Conservation (phyloP, 2,797 vertebrate species). For the Micromesistius poutassou region DNA sequence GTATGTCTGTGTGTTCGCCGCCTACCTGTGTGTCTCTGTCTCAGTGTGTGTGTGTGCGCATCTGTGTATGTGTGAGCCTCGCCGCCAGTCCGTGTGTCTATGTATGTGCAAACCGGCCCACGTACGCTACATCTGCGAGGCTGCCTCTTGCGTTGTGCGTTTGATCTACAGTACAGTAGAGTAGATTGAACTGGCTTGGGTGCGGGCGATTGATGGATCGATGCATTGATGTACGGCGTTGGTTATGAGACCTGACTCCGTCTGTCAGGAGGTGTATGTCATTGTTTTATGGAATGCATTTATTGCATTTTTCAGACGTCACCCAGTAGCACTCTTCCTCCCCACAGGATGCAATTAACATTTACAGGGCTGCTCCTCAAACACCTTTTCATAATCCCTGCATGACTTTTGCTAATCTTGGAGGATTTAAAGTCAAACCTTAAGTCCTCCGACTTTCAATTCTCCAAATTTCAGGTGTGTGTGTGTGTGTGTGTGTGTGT, state of each 20-base stretch:
- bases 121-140: conserved; percentile 25
- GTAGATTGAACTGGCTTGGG: conserved; percentile 55
- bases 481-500: neutral
- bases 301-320: conserved; percentile 49
- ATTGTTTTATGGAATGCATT: conserved; percentile 63
- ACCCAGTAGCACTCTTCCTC: conserved; percentile 49
- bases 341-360: conserved; percentile 71
- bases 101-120: conserved; percentile 8
- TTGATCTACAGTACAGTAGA: conserved; percentile 57
- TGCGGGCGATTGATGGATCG: conserved; percentile 59
- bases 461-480: conserved; percentile 47
- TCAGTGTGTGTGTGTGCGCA: neutral
- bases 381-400: conserved; percentile 59
- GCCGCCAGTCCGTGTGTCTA: neutral
- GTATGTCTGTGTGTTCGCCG: neutral
- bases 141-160: conserved; percentile 35
- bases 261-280: conserved; percentile 61
- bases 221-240: conserved; percentile 65
- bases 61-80: neutral
- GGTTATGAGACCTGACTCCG: conserved; percentile 49
- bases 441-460: conserved; percentile 43
- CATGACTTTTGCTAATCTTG: conserved; percentile 59
- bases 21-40: neutral
- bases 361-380: conserved; percentile 67
- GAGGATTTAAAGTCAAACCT: conserved; percentile 49